Evolutionary conservation across 2,888 invertebrate species (phyloP), one percentile per base, ranked within the genome.

Genomic region (Archips xylosteana): DNA sequence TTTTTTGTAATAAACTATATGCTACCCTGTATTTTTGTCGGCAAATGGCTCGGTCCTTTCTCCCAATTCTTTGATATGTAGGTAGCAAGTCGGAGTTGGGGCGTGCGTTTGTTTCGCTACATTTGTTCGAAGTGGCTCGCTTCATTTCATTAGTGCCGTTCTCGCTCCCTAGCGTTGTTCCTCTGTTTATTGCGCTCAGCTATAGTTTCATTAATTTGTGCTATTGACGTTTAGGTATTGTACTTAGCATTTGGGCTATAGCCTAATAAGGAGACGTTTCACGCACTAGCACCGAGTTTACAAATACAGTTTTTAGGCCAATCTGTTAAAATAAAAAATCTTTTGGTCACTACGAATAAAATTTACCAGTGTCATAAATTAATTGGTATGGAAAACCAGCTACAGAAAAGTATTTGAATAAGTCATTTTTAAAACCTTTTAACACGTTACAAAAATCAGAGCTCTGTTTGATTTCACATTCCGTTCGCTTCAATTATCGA

Each of bases 141-240:
- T 87, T 89, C 89, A 91, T 93, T 93, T 92, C 91, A 93, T 93
- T 93, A 92, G 89, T 87, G 86, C 85, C 79, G 78, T 81, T 83
- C 82, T 82, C 80, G 82, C 82, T 80, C 83, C 83, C 81, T 85
- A 84, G 87, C 89, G 89, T 88, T 89, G 88, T 87, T 89, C 84
- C 81, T 86, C 76, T 78, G 86, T 88, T 89, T 89, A 88, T 89
- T 88, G 84, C 83, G 82, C 84, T 84, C 85, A 80, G 85, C 83
- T 87, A 87, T 85, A 86, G 85, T 91, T 89, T 88, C 88, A 90
- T 90, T 89, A 90, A 90, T 90, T 89, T 87, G 83, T 82, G 82
- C 85, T 87, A 90, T 87, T 85, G 85, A 85, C 83, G 84, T 84
- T 82, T 82, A 69, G 68, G 59, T 63, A 85, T 85, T 76, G 72